Conservation (phyloP, 2,888 invertebrate genomes). For the Cryptops parisi region DNA sequence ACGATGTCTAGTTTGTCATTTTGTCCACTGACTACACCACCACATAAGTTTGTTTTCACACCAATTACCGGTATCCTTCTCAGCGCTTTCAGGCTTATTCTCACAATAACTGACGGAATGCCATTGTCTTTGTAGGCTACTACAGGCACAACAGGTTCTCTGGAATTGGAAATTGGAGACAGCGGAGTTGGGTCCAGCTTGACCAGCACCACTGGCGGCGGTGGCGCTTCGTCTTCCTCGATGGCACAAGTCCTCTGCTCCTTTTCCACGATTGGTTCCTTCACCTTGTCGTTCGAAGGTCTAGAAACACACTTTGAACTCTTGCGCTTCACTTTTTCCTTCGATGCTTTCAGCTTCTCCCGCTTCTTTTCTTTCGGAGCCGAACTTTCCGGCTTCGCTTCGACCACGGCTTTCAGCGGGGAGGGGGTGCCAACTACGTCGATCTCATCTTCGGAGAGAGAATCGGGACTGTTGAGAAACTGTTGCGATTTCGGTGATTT, state of each 20-base stretch:
- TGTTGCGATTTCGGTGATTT: conserved; percentile 14
- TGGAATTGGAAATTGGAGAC: no score
- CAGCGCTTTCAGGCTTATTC: conserved; percentile 4
- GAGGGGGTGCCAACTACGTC: conserved; percentile 15
- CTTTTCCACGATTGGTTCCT: background rate
- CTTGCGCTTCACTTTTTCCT: background rate
- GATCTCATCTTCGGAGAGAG: conserved; percentile 13
- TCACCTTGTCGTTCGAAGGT: no score
- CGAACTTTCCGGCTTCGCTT: background rate
- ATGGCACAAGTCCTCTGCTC: background rate
- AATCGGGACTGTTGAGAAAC: conserved; percentile 7
- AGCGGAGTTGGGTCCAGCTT: no score
- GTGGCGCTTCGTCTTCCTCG: no score
- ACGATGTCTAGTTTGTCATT: background rate
- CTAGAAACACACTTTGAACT: no score
- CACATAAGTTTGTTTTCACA: background rate
- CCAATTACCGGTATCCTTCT: background rate
- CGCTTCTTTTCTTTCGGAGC: background rate
- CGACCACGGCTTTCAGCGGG: conserved; percentile 9
- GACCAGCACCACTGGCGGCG: no score
- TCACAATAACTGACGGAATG: conserved; percentile 14
- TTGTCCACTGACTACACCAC: background rate
- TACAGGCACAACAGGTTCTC: background rate
- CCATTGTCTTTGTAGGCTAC: conserved; percentile 3
- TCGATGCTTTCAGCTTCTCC: background rate